A percentile compares a stretch with the other conserved stretches of the same genome.
phyloP scores from a whole-genome alignment of 1,140 invertebrate species.

The Hormaphis cornu region DNA sequence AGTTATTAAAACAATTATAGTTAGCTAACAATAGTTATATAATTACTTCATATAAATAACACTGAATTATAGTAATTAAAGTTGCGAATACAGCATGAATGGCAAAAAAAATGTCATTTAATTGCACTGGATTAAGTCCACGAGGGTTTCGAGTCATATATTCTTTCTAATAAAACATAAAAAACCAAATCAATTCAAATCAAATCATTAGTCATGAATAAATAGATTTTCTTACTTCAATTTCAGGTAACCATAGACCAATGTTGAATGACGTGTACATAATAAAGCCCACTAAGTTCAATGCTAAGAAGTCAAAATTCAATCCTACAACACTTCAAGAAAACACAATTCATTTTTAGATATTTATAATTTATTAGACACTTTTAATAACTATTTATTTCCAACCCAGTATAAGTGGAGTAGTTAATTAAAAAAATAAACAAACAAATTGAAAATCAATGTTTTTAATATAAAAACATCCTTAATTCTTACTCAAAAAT shows the following conservation, averaged over 20 bases:
- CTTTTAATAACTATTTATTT: too few species aligned
- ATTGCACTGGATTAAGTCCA: constrained; percentile 84
- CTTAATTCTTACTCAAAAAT: too few species aligned
- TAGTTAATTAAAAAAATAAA: too few species aligned
- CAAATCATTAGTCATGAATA: background rate
- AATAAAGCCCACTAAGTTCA: constrained; percentile 89
- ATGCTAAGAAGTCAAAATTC: constrained; percentile 88
- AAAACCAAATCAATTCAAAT: constrained; percentile 11
- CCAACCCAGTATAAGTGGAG: too few species aligned
- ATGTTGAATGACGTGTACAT: constrained; percentile 91
- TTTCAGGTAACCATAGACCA: constrained; percentile 66
- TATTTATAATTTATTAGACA: too few species aligned
- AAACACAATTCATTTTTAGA: too few species aligned
- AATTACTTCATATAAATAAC: constrained; percentile 85
- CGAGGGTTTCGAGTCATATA: constrained; percentile 71
- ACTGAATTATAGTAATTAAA: constrained; percentile 73
- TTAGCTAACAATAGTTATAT: too few species aligned
- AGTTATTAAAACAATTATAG: too few species aligned
- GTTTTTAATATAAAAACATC: too few species aligned
- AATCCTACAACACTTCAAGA: constrained; percentile 80
- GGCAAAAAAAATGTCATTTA: constrained; percentile 96
- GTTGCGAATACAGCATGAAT: constrained; percentile 84
- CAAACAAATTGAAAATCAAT: too few species aligned
- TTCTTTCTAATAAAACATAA: constrained; percentile 56
- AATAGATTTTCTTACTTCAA: constrained; percentile 55